phyloP scores from a whole-genome alignment of 2,797 vertebrate species.

The Valencia hispanica region DNA sequence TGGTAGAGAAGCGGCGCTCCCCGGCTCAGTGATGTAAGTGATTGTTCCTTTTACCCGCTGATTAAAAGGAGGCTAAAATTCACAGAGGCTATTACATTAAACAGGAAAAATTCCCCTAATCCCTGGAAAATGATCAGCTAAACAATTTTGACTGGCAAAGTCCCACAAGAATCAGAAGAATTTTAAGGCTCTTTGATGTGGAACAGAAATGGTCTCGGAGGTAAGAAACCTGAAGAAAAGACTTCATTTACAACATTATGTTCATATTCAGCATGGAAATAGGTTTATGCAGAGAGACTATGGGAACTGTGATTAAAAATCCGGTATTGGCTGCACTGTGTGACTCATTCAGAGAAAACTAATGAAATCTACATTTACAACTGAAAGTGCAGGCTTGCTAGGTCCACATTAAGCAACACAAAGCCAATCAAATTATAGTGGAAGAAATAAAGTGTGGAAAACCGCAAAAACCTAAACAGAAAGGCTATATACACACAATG shows the following conservation, averaged over 20 bases:
- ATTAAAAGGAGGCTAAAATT: slow-evolving; percentile 82
- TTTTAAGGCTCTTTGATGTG: slow-evolving; percentile 34
- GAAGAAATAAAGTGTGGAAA: slow-evolving; percentile 4
- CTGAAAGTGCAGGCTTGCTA: neutral
- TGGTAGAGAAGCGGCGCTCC: slow-evolving; percentile 37
- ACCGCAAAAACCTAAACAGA: slow-evolving; percentile 16
- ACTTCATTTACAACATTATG: slow-evolving; percentile 10
- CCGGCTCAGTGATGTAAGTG: slow-evolving; percentile 70
- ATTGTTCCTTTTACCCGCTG: slow-evolving; percentile 78
- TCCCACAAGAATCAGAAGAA: slow-evolving; percentile 43
- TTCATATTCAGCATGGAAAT: slow-evolving; percentile 25
- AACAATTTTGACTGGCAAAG: slow-evolving; percentile 70
- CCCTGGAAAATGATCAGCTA: slow-evolving; percentile 77
- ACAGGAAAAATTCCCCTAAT: slow-evolving; percentile 73
- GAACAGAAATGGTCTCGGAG: slow-evolving; percentile 44
- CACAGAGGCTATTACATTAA: slow-evolving; percentile 72
- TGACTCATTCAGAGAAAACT: slow-evolving; percentile 14
- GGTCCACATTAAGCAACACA: neutral
- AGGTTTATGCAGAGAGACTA: neutral
- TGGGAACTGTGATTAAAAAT: slow-evolving; percentile 27
- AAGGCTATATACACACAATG: neutral
- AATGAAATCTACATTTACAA: slow-evolving; percentile 15
- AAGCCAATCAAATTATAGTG: slow-evolving; percentile 12
- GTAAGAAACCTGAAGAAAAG: slow-evolving; percentile 28
- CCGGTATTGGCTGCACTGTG: slow-evolving; percentile 11